phyloP scores from a whole-genome alignment of 2,888 invertebrate genomes.

The Sarcophaga rosellei region DNA sequence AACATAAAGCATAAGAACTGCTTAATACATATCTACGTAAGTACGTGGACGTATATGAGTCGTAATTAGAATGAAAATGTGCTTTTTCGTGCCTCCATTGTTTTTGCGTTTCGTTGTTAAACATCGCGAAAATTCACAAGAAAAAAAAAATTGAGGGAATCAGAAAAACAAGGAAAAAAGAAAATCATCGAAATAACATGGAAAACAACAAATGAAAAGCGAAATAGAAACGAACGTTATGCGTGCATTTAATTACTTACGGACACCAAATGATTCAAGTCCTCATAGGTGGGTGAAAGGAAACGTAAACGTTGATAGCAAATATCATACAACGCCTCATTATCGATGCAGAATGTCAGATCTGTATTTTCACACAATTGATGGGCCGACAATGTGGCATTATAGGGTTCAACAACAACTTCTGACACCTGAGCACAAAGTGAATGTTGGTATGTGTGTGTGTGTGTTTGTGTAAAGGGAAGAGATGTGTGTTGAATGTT shows the following conservation, averaged over 20 bases:
- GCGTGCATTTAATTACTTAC: constrained; percentile 80
- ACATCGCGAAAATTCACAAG: neutral
- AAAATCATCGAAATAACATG: neutral
- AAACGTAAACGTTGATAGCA: constrained; percentile 91
- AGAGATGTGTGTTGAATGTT: constrained; percentile 45
- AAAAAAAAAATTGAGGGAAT: neutral
- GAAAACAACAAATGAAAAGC: neutral
- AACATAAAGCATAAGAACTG: neutral
- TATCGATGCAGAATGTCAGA: constrained; percentile 93
- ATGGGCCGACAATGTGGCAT: constrained; percentile 92
- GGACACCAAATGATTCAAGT: constrained; percentile 93
- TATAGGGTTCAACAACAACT: constrained; percentile 94
- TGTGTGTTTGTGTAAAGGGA: constrained; percentile 59
- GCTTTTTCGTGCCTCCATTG: neutral
- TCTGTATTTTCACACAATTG: constrained; percentile 93
- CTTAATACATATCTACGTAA: neutral
- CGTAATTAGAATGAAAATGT: neutral
- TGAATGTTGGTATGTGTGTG: neutral
- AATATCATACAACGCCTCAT: constrained; percentile 93
- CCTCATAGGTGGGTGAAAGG: constrained; percentile 91
- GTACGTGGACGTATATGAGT: neutral
- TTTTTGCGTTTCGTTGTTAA: neutral
- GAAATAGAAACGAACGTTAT: constrained; percentile 6
- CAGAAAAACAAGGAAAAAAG: neutral
- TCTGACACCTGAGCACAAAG: constrained; percentile 84